phyloP scores from a whole-genome alignment of 2,797 vertebrate genomes.

The Oceanodroma leucorhoa region DNA sequence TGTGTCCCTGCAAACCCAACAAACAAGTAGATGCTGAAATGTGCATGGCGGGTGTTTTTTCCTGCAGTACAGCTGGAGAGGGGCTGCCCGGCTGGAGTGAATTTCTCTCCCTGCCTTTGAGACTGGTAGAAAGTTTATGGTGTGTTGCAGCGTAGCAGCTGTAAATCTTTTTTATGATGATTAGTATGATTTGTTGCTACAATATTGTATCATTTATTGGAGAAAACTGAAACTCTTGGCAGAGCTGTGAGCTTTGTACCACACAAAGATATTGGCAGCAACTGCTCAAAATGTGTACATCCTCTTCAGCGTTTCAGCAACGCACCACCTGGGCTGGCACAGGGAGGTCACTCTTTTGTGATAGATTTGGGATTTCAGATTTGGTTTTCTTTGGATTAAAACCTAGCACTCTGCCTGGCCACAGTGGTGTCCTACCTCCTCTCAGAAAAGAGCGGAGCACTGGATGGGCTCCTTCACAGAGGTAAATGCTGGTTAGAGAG shows the following conservation, averaged over 20 bases:
- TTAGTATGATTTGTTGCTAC: background rate
- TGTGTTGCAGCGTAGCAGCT: background rate
- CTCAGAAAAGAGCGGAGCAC: background rate
- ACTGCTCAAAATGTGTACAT: background rate
- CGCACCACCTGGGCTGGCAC: background rate
- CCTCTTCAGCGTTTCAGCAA: background rate
- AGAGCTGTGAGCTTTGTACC: background rate
- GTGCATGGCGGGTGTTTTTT: background rate
- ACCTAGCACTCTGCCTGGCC: background rate
- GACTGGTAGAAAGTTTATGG: background rate
- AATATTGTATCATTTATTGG: background rate
- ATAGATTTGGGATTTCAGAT: background rate
- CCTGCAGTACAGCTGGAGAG: background rate
- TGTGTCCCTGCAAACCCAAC: background rate
- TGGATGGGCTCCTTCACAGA: background rate
- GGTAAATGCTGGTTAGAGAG: background rate
- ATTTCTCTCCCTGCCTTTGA: background rate
- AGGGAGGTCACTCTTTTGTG: background rate
- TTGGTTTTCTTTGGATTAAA: background rate
- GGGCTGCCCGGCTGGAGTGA: background rate
- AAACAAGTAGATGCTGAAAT: background rate
- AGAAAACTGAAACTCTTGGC: background rate
- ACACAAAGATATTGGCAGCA: background rate
- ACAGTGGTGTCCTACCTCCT: background rate
- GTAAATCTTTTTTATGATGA: background rate